Percentiles rank a stretch among this genome's conserved stretches.
Conservation (phyloP, 2,113 vertebrate species). For the Lepus europaeus region DNA sequence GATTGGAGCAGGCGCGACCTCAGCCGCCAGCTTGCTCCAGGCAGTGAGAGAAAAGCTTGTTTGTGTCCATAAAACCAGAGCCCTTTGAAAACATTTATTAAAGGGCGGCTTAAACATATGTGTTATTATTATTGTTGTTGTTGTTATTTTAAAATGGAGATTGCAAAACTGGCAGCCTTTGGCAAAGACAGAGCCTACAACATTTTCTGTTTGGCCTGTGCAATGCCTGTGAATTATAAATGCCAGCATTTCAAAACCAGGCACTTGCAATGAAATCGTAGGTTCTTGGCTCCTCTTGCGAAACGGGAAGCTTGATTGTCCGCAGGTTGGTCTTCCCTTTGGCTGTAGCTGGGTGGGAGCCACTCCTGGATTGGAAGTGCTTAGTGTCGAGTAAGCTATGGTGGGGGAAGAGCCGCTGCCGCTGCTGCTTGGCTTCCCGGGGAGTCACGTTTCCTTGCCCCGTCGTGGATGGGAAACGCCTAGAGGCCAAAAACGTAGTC, state of each 20-base stretch:
- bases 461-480: too few relatives aligned
- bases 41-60: not conserved
- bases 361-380: not conserved
- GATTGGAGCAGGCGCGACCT: not conserved
- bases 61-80: not conserved
- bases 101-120: not conserved
- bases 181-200: not conserved
- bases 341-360: not conserved
- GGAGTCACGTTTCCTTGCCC: too few relatives aligned
- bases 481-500: too few relatives aligned
- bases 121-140: not conserved
- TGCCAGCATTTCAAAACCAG: conserved; percentile 1
- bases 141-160: not conserved
- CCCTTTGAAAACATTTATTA: conserved; percentile 31
- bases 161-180: not conserved
- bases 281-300: conserved; percentile 3
- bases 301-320: not conserved
- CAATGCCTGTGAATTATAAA: not conserved
- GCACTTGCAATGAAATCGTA: not conserved
- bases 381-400: not conserved
- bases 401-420: not conserved
- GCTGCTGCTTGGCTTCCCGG: too few relatives aligned
- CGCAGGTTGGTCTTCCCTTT: not conserved
- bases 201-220: not conserved
- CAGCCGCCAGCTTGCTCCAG: not conserved